Conservation (phyloP, 2,888 invertebrate species). For the Dione juno region DNA sequence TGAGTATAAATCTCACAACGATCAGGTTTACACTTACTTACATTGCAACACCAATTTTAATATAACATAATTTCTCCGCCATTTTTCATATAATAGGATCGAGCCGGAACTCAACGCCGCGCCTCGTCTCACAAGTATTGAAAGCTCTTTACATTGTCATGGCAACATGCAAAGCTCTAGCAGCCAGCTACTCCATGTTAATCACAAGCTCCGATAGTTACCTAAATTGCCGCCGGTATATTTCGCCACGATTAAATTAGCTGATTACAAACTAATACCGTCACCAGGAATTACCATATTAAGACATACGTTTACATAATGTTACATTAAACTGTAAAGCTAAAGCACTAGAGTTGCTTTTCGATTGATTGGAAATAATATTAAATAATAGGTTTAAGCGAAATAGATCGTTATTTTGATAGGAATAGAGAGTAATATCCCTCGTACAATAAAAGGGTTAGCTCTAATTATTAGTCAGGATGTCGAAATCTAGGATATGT, state of each 20-base stretch:
- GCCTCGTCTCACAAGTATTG: too few relatives aligned
- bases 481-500: constrained; percentile 51
- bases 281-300: constrained; percentile 45
- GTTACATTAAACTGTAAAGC: constrained; percentile 22
- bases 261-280: constrained; percentile 62
- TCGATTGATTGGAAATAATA: background rate
- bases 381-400: constrained; percentile 10
- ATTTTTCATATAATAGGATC: too few relatives aligned
- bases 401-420: constrained; percentile 32
- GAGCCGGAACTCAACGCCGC: too few relatives aligned
- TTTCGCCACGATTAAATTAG: constrained; percentile 58
- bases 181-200: background rate
- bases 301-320: constrained; percentile 16
- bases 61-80: too few relatives aligned
- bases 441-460: constrained; percentile 26
- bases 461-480: constrained; percentile 49
- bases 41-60: too few relatives aligned
- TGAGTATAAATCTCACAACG: too few relatives aligned
- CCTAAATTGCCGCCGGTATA: constrained; percentile 36
- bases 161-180: too few relatives aligned
- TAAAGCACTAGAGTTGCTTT: background rate
- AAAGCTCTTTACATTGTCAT: too few relatives aligned
- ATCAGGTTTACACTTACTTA: too few relatives aligned
- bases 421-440: constrained; percentile 34
- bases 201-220: constrained; percentile 4